Conservation (phyloP, 1,140 invertebrate species). For the Procambarus clarkii region DNA sequence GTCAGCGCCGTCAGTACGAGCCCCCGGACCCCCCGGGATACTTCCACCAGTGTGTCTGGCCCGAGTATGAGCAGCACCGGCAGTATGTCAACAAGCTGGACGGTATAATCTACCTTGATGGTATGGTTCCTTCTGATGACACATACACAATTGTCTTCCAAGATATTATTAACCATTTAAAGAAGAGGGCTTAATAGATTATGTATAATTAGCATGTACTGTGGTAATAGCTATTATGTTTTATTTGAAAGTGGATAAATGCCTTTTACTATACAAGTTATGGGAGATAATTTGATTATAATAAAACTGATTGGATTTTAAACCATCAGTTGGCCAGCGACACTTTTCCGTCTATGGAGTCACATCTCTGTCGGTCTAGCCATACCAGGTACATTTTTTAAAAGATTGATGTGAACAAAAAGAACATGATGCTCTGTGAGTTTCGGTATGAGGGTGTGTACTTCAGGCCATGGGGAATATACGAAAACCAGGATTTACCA, state of each 20-base stretch:
- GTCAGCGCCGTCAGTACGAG: constrained; percentile 81
- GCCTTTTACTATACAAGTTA: too few species aligned
- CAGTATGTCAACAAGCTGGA: constrained; percentile 73
- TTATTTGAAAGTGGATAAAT: too few species aligned
- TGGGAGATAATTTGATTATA: background rate
- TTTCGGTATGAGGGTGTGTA: too few species aligned
- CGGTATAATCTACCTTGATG: constrained; percentile 75
- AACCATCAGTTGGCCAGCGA: background rate
- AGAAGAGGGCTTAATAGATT: background rate
- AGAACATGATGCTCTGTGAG: too few species aligned
- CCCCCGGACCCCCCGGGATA: constrained; percentile 88
- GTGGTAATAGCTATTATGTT: too few species aligned
- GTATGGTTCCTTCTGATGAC: constrained; percentile 32
- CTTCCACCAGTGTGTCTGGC: constrained; percentile 87
- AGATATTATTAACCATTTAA: background rate
- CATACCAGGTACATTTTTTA: too few species aligned
- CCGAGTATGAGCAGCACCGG: constrained; percentile 79
- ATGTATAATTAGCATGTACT: too few species aligned
- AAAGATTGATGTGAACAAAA: too few species aligned
- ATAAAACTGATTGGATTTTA: background rate
- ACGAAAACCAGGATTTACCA: too few species aligned
- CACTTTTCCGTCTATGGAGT: background rate
- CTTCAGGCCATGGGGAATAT: too few species aligned
- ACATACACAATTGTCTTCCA: background rate
- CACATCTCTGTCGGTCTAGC: too few species aligned